phyloP scores from a whole-genome alignment of 2,797 vertebrate species.

The Eidolon dupreanum region DNA sequence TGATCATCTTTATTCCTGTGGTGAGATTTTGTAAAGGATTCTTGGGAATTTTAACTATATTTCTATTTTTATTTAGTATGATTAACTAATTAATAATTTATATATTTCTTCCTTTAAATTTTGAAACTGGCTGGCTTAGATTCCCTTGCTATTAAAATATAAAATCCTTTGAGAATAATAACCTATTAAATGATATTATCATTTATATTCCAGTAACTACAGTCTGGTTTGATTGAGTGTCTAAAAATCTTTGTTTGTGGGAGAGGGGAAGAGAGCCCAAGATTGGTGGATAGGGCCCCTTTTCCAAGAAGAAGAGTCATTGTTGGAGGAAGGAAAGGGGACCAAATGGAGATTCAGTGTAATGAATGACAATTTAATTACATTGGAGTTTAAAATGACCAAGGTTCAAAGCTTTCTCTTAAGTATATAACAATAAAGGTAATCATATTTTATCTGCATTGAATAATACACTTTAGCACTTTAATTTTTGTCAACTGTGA shows the following conservation, averaged over 20 bases:
- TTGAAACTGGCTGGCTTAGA: conserved; percentile 3
- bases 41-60: neutral
- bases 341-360: neutral
- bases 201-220: neutral
- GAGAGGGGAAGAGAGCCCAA: neutral
- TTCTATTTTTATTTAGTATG: conserved; percentile 23
- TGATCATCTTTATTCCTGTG: conserved; percentile 2
- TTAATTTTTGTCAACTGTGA: neutral
- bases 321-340: neutral
- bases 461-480: neutral
- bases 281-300: neutral
- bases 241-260: neutral
- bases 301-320: neutral
- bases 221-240: neutral
- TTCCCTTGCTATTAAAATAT: conserved; percentile 49
- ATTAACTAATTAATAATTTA: neutral
- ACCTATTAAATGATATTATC: neutral
- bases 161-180: neutral
- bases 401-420: neutral
- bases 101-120: neutral
- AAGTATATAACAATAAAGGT: neutral
- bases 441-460: conserved; percentile 1
- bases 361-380: neutral
- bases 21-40: neutral
- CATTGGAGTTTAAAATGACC: neutral